Percentiles rank a stretch among this genome's conserved stretches.
These are phyloP conservation scores for Pelochelys cantorii DNA, from an alignment of 2,797 vertebrate species.

Conservation along the genomic window DNA sequence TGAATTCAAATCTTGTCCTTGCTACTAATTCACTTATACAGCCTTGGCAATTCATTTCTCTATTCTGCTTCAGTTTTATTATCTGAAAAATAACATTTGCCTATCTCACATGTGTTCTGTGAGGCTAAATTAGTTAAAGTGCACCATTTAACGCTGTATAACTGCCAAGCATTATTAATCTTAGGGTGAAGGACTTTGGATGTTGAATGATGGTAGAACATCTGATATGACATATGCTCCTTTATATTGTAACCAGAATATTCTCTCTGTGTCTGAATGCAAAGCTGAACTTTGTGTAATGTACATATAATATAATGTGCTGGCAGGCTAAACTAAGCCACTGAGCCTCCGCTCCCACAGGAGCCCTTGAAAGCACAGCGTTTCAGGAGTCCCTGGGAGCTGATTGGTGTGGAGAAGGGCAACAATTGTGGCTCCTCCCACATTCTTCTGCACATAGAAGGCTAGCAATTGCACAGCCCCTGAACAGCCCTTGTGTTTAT, in stretches of 20 bases:
- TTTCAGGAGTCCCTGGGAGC: not conserved
- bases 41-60: not conserved
- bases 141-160: not conserved
- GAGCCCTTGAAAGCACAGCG: not conserved
- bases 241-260: not conserved
- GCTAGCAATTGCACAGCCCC: fast-evolving
- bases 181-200: not conserved
- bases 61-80: not conserved
- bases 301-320: not conserved
- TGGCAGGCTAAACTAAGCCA: not conserved
- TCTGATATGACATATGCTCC: not conserved
- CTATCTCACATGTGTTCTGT: not conserved
- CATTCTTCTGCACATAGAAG: not conserved
- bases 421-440: fast-evolving
- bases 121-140: not conserved
- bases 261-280: not conserved
- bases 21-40: not conserved
- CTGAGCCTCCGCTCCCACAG: not conserved
- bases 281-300: fast-evolving
- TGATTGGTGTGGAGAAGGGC: not conserved
- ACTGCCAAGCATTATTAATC: not conserved
- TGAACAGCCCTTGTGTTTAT: not conserved
- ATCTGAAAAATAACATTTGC: not conserved
- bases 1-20: not conserved
- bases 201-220: not conserved